Evolutionary conservation across 2,888 invertebrate species (phyloP).

Genomic region (Leucoptera coffeella): DNA sequence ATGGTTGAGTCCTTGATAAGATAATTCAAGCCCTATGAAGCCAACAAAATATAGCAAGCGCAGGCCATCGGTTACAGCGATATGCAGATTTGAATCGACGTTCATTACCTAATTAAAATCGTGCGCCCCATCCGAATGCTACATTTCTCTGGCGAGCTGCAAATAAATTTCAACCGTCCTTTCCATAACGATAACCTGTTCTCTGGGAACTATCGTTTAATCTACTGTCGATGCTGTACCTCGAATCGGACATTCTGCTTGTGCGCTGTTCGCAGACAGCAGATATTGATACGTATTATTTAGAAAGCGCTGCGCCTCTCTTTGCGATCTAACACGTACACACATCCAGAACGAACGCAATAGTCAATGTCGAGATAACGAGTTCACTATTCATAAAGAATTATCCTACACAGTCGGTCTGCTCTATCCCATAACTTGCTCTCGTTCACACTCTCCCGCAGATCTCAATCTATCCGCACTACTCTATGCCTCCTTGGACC

Average conservation of each 20-base stretch:
- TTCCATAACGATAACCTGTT: slow-evolving; percentile 55
- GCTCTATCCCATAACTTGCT: slow-evolving; percentile 31
- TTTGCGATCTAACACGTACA: slow-evolving; percentile 9
- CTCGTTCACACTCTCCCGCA: slow-evolving; percentile 46
- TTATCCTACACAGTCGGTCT: slow-evolving; percentile 36
- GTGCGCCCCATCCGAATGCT: slow-evolving; percentile 52
- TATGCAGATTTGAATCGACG: slow-evolving; percentile 53
- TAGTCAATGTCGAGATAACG: slow-evolving; percentile 41
- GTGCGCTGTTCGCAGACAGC: slow-evolving; percentile 47
- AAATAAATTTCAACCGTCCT: slow-evolving; percentile 53
- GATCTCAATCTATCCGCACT: slow-evolving; percentile 47
- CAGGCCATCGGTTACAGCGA: slow-evolving; percentile 24
- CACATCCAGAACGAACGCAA: slow-evolving; percentile 19
- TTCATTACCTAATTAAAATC: slow-evolving; percentile 55
- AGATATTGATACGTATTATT: slow-evolving; percentile 49
- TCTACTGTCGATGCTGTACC: slow-evolving; percentile 52
- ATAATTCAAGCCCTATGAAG: too few relatives aligned
- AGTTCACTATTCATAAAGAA: slow-evolving; percentile 54
- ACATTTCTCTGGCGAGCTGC: slow-evolving; percentile 51
- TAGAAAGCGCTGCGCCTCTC: slow-evolving; percentile 14
- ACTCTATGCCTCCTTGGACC: slow-evolving; percentile 36
- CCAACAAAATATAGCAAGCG: too few relatives aligned
- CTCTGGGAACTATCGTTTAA: slow-evolving; percentile 54
- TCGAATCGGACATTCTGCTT: slow-evolving; percentile 53
- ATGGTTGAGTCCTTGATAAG: too few relatives aligned